Conservation (phyloP, 2,888 invertebrate genomes). For the Podotricha telesiphe region DNA sequence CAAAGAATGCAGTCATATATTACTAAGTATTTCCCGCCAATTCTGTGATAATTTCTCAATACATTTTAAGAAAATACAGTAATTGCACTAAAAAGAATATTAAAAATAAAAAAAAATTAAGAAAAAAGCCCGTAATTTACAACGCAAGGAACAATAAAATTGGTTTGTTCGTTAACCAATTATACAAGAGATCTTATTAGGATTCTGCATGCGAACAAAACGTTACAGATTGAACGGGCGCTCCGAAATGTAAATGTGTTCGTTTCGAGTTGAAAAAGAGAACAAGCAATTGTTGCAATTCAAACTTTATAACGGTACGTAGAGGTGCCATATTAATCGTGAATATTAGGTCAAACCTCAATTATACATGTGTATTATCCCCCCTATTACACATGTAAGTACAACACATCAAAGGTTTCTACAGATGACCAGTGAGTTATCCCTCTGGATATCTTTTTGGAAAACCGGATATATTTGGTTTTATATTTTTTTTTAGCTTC, state of each 20-base stretch:
- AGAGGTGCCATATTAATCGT: too few relatives aligned
- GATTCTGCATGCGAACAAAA: constrained; percentile 35
- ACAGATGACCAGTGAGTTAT: too few relatives aligned
- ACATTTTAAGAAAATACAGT: background rate
- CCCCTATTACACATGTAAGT: too few relatives aligned
- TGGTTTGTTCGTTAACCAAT: constrained; percentile 33
- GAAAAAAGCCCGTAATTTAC: constrained; percentile 9
- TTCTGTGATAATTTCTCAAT: too few relatives aligned
- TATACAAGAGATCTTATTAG: constrained; percentile 31
- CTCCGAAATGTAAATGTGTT: constrained; percentile 20
- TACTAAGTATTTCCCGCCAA: too few relatives aligned
- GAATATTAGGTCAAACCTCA: too few relatives aligned
- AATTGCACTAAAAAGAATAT: background rate
- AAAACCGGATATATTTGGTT: too few relatives aligned
- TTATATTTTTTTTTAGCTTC: too few relatives aligned
- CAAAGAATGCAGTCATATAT: too few relatives aligned
- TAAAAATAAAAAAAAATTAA: background rate
- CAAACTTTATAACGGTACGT: background rate
- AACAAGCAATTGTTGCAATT: background rate
- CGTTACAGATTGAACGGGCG: constrained; percentile 37
- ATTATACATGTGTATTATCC: too few relatives aligned
- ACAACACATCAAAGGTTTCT: too few relatives aligned
- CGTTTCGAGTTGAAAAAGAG: background rate
- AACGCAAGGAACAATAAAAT: constrained; percentile 20
- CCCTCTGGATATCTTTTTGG: too few relatives aligned